A percentile compares a stretch with the other conserved stretches of the same genome.
These are phyloP conservation scores for Dicyrtomina minuta DNA, from an alignment of 2,888 invertebrate species.

Conservation along the genomic window DNA sequence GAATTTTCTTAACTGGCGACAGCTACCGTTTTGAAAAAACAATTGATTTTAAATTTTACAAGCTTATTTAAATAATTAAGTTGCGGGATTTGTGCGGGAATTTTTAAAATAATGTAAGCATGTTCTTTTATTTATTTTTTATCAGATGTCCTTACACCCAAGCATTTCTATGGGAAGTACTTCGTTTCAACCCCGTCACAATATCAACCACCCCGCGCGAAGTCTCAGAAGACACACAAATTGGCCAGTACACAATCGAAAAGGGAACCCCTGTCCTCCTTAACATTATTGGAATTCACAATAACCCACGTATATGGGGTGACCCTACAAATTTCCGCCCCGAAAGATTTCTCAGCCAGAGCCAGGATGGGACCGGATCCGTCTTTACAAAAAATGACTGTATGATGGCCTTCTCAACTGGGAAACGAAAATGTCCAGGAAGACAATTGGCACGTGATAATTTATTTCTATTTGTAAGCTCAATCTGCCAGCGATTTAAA, in stretches of 20 bases:
- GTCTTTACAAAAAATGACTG: no score
- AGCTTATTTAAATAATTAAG: no score
- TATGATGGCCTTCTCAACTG: background rate
- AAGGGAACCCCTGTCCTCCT: conserved; percentile 6
- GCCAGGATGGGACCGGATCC: no score
- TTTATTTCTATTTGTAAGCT: conserved; percentile 3
- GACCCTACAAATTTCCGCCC: conserved; percentile 3
- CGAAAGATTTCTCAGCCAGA: conserved; percentile 2
- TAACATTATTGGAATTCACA: background rate
- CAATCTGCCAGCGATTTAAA: conserved; percentile 6
- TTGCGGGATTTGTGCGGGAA: no score
- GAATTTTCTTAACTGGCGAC: no score
- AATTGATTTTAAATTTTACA: no score
- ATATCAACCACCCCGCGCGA: background rate
- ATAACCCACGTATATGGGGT: background rate
- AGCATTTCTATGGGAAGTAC: conserved; percentile 11
- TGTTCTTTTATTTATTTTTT: no score
- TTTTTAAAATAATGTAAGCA: no score
- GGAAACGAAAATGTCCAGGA: conserved; percentile 5
- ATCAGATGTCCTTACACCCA: conserved; percentile 10
- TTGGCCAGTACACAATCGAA: background rate
- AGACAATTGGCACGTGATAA: conserved; percentile 8
- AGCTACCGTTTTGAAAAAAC: background rate
- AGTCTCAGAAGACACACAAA: background rate
- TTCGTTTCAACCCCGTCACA: background rate